Conservation (phyloP, 2,113 vertebrate genomes). For the Phylloscopus whistleri region DNA sequence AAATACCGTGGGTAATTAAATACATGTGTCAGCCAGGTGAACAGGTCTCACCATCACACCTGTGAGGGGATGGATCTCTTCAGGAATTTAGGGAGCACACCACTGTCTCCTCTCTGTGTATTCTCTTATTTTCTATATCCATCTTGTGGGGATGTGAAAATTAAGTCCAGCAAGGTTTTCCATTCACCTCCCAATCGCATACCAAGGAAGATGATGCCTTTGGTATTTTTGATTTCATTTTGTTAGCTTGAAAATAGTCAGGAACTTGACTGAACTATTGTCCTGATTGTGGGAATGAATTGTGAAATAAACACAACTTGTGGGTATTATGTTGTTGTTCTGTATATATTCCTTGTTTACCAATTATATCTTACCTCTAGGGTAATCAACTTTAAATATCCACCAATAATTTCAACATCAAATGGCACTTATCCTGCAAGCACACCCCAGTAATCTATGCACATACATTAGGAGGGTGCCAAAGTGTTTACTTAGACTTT, state of each 20-base stretch:
- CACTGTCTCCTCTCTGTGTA: not conserved
- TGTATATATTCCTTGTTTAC: constrained; percentile 48
- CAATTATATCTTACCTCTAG: constrained; percentile 53
- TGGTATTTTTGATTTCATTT: not conserved
- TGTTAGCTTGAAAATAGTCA: not conserved
- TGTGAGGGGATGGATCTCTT: not conserved
- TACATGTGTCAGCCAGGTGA: not conserved
- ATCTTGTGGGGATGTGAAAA: not conserved
- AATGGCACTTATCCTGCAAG: constrained; percentile 25
- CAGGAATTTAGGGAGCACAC: not conserved
- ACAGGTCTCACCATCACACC: not conserved
- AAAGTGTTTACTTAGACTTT: constrained; percentile 35
- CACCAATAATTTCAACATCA: constrained; percentile 26
- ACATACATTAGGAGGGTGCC: constrained; percentile 37
- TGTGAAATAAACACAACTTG: not conserved
- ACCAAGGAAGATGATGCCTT: not conserved
- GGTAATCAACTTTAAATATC: constrained; percentile 63
- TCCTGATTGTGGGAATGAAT: not conserved
- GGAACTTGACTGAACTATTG: not conserved
- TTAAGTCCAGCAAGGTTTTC: not conserved
- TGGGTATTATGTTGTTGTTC: constrained; percentile 33
- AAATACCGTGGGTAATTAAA: not conserved
- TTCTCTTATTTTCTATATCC: not conserved
- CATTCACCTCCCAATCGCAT: not conserved
- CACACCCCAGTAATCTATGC: constrained; percentile 36